These are phyloP conservation scores for Poecilia picta DNA, from an alignment of 2,797 vertebrate genomes.

Conservation along the genomic window DNA sequence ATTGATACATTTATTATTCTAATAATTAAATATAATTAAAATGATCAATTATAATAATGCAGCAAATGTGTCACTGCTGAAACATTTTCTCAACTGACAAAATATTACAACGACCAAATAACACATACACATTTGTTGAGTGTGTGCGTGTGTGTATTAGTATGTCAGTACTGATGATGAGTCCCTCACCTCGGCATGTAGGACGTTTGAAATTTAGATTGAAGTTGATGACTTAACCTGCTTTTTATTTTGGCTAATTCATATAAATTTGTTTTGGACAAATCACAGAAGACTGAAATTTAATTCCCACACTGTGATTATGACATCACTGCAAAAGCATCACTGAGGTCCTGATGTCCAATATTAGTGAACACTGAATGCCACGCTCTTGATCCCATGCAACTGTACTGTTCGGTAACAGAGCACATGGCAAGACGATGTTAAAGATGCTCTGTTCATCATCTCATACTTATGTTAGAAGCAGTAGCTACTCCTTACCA, in stretches of 20 bases:
- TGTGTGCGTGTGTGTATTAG: not conserved
- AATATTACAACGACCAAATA: not conserved
- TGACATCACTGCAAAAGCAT: not conserved
- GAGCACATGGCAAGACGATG: not conserved
- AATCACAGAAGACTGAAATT: not conserved
- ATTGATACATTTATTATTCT: too few species aligned
- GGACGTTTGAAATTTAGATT: not conserved
- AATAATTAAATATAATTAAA: too few species aligned
- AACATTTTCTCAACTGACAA: not conserved
- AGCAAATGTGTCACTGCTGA: not conserved
- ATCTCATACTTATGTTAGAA: not conserved
- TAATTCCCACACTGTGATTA: not conserved
- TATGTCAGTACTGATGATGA: not conserved
- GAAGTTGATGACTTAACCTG: not conserved
- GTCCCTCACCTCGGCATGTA: not conserved
- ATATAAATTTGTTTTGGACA: not conserved
- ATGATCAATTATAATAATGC: too few species aligned
- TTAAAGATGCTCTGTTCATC: not conserved
- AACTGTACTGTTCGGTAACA: not conserved
- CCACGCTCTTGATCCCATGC: not conserved
- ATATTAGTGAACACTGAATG: not conserved
- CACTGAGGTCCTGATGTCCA: not conserved
- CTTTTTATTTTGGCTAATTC: not conserved
- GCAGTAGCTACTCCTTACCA: not conserved
- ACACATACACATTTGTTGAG: not conserved